phyloP scores from a whole-genome alignment of 2,113 vertebrate genomes.

The Ginglymostoma cirratum region DNA sequence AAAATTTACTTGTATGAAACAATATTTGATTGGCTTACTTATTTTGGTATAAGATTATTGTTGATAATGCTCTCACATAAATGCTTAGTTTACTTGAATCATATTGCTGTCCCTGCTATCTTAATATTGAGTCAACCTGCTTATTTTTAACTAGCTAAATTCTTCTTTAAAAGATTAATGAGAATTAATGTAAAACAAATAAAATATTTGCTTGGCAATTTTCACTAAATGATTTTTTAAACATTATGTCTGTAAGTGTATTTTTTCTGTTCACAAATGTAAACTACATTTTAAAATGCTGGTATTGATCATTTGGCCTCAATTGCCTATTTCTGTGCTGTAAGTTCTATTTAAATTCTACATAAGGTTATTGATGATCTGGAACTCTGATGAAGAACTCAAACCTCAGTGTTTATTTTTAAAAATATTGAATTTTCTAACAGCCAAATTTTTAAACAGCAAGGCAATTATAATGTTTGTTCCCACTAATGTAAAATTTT shows the following conservation, averaged over 20 bases:
- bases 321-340: neutral
- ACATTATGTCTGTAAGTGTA: neutral
- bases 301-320: neutral
- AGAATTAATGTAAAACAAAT: neutral
- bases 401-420: neutral
- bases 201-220: neutral
- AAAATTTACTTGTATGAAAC: neutral
- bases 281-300: neutral
- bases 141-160: neutral
- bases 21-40: neutral
- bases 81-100: neutral
- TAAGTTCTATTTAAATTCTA: neutral
- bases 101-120: neutral
- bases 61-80: neutral
- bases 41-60: neutral
- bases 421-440: neutral
- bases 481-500: neutral
- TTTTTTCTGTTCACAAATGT: neutral
- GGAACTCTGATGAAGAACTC: neutral
- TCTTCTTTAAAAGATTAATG: neutral
- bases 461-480: neutral
- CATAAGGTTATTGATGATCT: neutral
- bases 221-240: neutral
- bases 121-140: neutral
- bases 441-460: neutral